Evolutionary conservation across 2,888 invertebrate genomes (phyloP), one percentile per base, ranked within the genome.

Genomic region (Eretmocerus hayati): DNA sequence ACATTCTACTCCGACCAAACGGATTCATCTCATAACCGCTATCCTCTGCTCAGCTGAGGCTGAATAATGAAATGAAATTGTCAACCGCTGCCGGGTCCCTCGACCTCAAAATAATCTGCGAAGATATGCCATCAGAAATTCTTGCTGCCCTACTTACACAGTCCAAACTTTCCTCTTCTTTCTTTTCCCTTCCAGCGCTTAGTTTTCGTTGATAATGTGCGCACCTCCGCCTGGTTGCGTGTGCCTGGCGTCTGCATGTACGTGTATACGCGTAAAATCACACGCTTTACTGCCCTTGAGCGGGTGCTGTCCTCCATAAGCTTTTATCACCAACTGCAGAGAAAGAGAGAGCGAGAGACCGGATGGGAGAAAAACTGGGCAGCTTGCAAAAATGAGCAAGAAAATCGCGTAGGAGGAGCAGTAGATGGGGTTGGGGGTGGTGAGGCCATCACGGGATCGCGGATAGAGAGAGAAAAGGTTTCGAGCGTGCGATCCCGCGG

Each of bases 161-260:
- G 26, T 6, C 26, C 26, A 11, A 26, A 11, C 26, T 26, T 11
- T 26, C 11, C 26, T 11, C 11, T 9, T 26, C 26, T 11, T 26
- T 26, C 11, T 26, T 26, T 26, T 26, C 11, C 11, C 26, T 26
- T 26, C n/a, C 26, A 26, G 26, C 26, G 8, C 26, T 11, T 26
- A 6, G 6, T 26, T 6, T 11, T 11, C 26, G 26, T 26, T 26
- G 8, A 26, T 26, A 33, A 33, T n/a, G 9, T 15, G 33, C 33
- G 33, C 15, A 5, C 15, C n/a, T 5, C n/a, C 9, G 15, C 33
- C 33, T 36, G 9, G 36, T 16, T 20, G 35, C 32, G 31, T 47
- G 50, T 31, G 40, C 37, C 44, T 51, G 51, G 46, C 51, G 35
- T 45, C n/a, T n/a, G n/a, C n/a, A n/a, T n/a, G n/a, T n/a, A n/a